Conservation (phyloP, 2,888 invertebrate species). For the Lissonota sp. region DNA sequence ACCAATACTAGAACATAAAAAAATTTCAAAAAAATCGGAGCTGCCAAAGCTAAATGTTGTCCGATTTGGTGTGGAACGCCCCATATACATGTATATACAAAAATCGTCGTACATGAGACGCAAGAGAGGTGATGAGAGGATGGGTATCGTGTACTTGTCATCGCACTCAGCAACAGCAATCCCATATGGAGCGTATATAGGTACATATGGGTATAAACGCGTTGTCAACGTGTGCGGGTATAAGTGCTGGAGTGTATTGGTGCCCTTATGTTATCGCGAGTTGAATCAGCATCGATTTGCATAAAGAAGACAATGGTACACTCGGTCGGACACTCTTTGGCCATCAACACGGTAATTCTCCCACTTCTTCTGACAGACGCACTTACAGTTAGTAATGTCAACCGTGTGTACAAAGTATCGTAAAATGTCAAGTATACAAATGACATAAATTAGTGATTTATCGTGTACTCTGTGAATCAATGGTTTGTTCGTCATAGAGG, state of each 20-base stretch:
- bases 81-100: no score
- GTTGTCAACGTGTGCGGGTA: conserved; percentile 2
- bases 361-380: neutral
- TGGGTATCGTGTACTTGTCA: conserved; percentile 65
- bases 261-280: conserved; percentile 63
- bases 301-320: conserved; percentile 74
- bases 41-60: no score
- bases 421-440: no score
- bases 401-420: no score
- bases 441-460: no score
- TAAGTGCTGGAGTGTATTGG: conserved; percentile 33
- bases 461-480: no score
- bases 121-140: conserved; percentile 40
- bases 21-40: no score
- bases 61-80: no score
- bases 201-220: conserved; percentile 9
- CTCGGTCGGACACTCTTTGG: conserved; percentile 64
- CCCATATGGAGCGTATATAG: conserved; percentile 45
- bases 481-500: no score
- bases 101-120: no score
- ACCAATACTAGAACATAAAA: no score
- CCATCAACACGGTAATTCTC: conserved; percentile 47
- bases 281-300: conserved; percentile 73
- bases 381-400: neutral
- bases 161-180: conserved; percentile 48